Base-by-base conservation (phyloP, 1,140 invertebrate genomes). In the Galendromus occidentalis region DNA sequence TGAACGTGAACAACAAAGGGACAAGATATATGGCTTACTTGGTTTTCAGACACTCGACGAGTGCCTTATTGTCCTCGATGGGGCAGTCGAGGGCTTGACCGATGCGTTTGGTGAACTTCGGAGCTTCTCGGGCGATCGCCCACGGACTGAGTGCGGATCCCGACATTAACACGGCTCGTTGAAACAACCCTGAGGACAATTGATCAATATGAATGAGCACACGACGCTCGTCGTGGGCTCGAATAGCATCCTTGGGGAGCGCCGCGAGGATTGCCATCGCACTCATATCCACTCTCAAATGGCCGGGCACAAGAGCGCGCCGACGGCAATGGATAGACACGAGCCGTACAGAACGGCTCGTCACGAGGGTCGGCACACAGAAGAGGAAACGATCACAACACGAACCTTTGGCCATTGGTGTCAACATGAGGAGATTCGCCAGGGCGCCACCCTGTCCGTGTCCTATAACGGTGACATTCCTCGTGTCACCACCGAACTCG, bases 401-500 rank as follows among this genome's bases (percentile, higher is more conserved):
- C 80, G 82, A 77, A 93, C 91, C 88, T 78, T 91, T 88, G 7
- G 89, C 89, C 42, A 90, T 86, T 66, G 88, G 85, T 42, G 91
- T 94, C 22, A 91, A 85, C 76, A 94, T 85, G 65, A 97, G 80
- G 72, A 95, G 88, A 75, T 95, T 91, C 14, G 95, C 89, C 73
- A 90, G 89, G 12, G 91, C 88, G 0, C 91, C 92, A 0, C 93
- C 93, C n/a, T 89, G 89, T 0, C 91, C 92, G 71, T 96, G 91
- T 0, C 93, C 94, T 72, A 95, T 83, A 0, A 97, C 75, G 0
- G 92, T 95, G 17, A 97, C 88, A 72, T 90, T 91, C n/a, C 83
- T 83, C 0, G 88, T 82, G 78, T 97, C 91, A 0, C 91, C 92
- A 18, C 89, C 88, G 72, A 96, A 95, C 66, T 84, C 83, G 1